Base-by-base conservation (phyloP, 2,888 invertebrate genomes). In the Fragum fragum region DNA sequence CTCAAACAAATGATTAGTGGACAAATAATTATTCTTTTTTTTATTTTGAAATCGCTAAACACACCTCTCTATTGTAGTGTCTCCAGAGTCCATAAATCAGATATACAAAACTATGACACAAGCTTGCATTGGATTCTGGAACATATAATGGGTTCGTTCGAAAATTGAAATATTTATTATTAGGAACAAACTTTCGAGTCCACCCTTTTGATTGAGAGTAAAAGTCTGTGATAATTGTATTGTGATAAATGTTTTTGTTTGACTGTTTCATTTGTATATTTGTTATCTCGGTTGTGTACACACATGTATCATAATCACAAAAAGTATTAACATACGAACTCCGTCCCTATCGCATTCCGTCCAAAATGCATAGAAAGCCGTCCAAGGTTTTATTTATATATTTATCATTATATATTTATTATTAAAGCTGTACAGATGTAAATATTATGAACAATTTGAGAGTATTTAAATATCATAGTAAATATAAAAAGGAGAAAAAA, bases 291-390 rank as follows among this genome's bases (percentile, higher is more conserved):
- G 66, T 42, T 66, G 5, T 66, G 21, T 21, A 42, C 23, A 42
- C 21, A 42, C 23, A 66, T 42, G n/a, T 47, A 47, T 47, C 32
- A 36, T 36, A 36, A 36, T 36, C 32, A 36, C 9, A 36, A 47
- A 47, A 9, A 66, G 66, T 66, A 42, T 66, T 66, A 57, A 21
- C 57, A 57, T 57, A 42, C 21, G 2, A 42, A 26, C 6, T 71
- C 77, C 81, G 81, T 81, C 81, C 81, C 47, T 57, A 73, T 72
- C 63, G 21, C 23, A 71, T 73, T 77, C 81, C 81, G 81, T 81
- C 81, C 81, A 77, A 69, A 69, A 55, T 21, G 21, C 23, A 66
- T 66, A 26, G 23, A 69, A 42, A 59, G 47, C 76, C 76, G 76
- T 76, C 76, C 76, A 76, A 29, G 76, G 76, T 69, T 68, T 63